Evolutionary conservation across 2,888 invertebrate species (phyloP).

Genomic region (Adela reaumurella): DNA sequence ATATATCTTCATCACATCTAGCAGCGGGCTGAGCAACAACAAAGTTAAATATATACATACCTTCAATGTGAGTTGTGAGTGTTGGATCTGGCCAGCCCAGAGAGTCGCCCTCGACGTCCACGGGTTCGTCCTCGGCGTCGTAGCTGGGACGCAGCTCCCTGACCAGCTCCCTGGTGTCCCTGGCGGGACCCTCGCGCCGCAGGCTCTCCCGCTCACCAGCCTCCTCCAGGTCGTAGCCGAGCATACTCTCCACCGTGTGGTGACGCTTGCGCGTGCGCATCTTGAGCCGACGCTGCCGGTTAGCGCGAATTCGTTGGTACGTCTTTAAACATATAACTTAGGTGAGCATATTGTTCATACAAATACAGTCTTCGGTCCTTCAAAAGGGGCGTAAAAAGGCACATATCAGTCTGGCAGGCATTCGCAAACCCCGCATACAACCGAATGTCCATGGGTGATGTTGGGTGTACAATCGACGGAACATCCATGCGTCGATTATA

Average conservation of each 20-base stretch:
- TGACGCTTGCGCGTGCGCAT: conserved; percentile 51
- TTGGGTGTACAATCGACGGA: too few relatives aligned
- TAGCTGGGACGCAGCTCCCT: conserved; percentile 29
- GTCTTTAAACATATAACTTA: too few relatives aligned
- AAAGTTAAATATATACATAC: conserved; percentile 14
- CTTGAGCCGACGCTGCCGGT: conserved; percentile 47
- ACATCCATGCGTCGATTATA: too few relatives aligned
- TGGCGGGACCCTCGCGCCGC: conserved; percentile 24
- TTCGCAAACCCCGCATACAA: too few relatives aligned
- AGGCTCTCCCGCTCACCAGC: conserved; percentile 15
- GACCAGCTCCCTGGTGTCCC: conserved; percentile 35
- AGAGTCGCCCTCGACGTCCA: conserved; percentile 50
- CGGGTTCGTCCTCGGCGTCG: conserved; percentile 49
- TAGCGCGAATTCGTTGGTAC: conserved; percentile 49
- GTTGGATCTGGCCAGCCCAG: conserved; percentile 48
- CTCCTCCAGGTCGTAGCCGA: conserved; percentile 47
- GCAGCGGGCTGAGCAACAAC: background rate
- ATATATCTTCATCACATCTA: too few relatives aligned
- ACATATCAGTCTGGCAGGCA: too few relatives aligned
- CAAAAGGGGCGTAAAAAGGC: too few relatives aligned
- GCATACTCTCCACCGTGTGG: conserved; percentile 53
- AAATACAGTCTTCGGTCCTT: too few relatives aligned
- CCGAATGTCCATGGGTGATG: too few relatives aligned
- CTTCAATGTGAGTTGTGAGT: conserved; percentile 29
- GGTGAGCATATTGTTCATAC: too few relatives aligned